These are phyloP conservation scores for Nyctibius bracteatus DNA, from an alignment of 2,113 vertebrate species.

Conservation along the genomic window DNA sequence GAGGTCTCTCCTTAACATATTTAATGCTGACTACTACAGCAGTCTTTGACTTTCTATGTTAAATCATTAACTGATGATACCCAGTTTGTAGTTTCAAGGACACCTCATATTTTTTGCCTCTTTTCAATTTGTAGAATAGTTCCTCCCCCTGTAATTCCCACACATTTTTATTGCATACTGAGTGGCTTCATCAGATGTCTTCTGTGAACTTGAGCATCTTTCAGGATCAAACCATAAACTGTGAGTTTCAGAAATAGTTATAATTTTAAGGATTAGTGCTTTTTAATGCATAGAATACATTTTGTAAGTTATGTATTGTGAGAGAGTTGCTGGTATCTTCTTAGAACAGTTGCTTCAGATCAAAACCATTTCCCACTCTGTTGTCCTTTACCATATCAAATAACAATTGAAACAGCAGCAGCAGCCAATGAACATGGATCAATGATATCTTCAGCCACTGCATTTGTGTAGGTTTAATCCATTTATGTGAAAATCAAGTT, in stretches of 20 bases:
- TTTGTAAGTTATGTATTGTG: conserved; percentile 46
- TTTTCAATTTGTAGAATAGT: conserved; percentile 6
- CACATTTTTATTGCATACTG: neutral
- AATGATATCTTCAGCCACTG: conserved; percentile 81
- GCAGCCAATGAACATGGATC: conserved; percentile 79
- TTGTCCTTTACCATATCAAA: conserved; percentile 81
- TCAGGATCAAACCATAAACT: neutral
- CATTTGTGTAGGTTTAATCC: conserved; percentile 85
- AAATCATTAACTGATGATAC: neutral
- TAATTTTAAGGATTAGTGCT: conserved; percentile 25
- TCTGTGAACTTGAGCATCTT: conserved; percentile 10
- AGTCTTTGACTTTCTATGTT: neutral
- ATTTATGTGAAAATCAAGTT: conserved; percentile 86
- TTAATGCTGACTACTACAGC: neutral
- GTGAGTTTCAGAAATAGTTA: conserved; percentile 33
- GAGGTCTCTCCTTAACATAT: neutral
- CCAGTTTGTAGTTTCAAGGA: conserved; percentile 13
- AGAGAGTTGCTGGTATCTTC: conserved; percentile 80
- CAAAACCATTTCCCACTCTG: conserved; percentile 64
- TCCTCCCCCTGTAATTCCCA: conserved; percentile 28
- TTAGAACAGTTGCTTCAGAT: conserved; percentile 80
- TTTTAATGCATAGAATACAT: neutral
- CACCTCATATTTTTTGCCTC: neutral
- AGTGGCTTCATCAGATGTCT: neutral
- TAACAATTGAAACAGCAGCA: conserved; percentile 80